Evolutionary conservation across 1,140 invertebrate species (phyloP).

Genomic region (Drosophila littoralis): DNA sequence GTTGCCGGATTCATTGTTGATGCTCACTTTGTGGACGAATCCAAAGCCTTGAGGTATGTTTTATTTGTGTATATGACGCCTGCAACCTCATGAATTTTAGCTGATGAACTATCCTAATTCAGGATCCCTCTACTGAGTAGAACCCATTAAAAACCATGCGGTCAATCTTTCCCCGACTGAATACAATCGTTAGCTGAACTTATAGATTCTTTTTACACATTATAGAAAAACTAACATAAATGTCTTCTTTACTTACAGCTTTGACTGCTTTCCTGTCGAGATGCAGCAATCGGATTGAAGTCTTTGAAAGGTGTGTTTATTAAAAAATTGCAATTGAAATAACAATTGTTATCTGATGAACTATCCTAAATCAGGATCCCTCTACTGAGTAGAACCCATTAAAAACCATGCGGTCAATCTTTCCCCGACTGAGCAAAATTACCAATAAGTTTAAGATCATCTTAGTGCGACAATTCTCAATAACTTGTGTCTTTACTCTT

Average conservation of each 20-base stretch:
- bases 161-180: slow-evolving; percentile 73
- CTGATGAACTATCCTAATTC: slow-evolving; percentile 66
- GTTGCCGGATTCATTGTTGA: background rate
- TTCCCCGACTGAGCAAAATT: slow-evolving; percentile 61
- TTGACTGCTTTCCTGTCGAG: too few species aligned
- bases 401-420: slow-evolving; percentile 78
- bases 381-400: slow-evolving; percentile 80
- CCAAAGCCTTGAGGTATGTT: slow-evolving; percentile 27
- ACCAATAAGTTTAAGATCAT: too few species aligned
- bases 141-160: slow-evolving; percentile 81
- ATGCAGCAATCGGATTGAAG: too few species aligned
- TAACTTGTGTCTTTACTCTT: background rate
- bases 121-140: slow-evolving; percentile 80
- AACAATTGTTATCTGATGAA: slow-evolving; percentile 54
- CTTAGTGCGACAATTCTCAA: background rate
- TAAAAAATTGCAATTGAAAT: too few species aligned
- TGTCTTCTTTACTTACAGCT: too few species aligned
- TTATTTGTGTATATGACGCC: background rate
- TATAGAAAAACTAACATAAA: too few species aligned
- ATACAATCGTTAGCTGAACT: background rate
- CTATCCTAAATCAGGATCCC: slow-evolving; percentile 65
- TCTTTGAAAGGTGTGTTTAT: too few species aligned
- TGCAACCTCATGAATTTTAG: background rate
- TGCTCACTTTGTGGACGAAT: too few species aligned
- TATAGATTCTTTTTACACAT: too few species aligned